phyloP scores from a whole-genome alignment of 2,113 vertebrate genomes.

The Tetrax tetrax region DNA sequence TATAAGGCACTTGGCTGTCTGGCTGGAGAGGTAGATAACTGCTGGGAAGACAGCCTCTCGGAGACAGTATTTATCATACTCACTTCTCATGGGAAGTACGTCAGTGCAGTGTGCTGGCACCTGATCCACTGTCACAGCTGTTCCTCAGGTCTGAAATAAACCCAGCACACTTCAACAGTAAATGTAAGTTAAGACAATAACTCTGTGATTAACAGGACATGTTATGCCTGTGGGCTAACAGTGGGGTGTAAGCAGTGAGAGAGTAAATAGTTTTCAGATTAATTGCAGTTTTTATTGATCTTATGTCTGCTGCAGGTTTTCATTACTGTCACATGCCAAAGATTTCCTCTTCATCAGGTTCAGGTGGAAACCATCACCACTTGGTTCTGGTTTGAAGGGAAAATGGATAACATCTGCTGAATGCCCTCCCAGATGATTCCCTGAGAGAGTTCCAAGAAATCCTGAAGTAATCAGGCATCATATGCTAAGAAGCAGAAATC shows the following conservation, averaged over 20 bases:
- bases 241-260: neutral
- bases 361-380: neutral
- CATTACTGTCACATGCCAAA: neutral
- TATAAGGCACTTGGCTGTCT: fast-evolving
- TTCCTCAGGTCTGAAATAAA: conserved; percentile 18
- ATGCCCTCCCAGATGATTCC: neutral
- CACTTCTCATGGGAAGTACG: neutral
- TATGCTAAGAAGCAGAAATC: neutral
- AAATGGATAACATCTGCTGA: neutral
- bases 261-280: neutral
- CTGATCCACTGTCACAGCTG: neutral
- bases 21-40: neutral
- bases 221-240: neutral
- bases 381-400: neutral
- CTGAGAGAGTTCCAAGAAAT: neutral
- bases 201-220: neutral
- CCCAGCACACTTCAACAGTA: neutral
- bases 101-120: neutral
- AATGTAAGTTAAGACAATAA: neutral
- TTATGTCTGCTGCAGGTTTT: neutral
- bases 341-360: neutral
- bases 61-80: neutral
- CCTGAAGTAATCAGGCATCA: neutral
- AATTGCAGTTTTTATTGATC: neutral
- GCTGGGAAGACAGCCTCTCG: fast-evolving